A percentile compares a stretch with the other conserved stretches of the same genome.
phyloP scores from a whole-genome alignment of 2,113 vertebrate genomes.

The Andinoacara biseriatus region DNA sequence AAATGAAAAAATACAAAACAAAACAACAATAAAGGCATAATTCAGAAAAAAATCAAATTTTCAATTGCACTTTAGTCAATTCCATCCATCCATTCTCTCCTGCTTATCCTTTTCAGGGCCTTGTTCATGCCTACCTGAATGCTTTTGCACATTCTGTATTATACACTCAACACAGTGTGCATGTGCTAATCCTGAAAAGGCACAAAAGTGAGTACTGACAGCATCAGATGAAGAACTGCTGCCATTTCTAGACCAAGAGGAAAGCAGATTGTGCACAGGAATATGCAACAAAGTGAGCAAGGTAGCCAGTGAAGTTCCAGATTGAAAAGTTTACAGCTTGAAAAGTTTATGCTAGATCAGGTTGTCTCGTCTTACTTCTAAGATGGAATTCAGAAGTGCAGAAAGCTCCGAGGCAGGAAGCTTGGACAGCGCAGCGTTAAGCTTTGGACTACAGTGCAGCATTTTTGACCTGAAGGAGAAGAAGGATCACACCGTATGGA shows the following conservation, averaged over 20 bases:
- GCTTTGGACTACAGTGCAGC: fast-evolving
- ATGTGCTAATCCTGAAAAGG: background rate
- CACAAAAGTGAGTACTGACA: background rate
- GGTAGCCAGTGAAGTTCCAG: background rate
- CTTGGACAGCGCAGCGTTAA: too few species aligned
- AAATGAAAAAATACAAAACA: too few species aligned
- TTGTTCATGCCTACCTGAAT: background rate
- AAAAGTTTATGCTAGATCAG: background rate
- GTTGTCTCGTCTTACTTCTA: fast-evolving
- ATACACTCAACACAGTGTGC: background rate
- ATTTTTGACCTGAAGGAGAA: background rate
- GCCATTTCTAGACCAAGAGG: background rate
- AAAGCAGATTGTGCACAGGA: background rate
- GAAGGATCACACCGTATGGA: background rate
- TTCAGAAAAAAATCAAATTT: fast-evolving
- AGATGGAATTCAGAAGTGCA: background rate
- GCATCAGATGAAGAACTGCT: background rate
- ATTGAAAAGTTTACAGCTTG: fast-evolving
- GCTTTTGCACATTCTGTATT: background rate
- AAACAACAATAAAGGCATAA: background rate
- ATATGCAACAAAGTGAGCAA: fast-evolving
- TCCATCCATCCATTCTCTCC: too few species aligned
- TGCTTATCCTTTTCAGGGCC: background rate
- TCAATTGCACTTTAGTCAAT: background rate
- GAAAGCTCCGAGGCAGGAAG: background rate